These are phyloP conservation scores for Silurus aristotelis DNA, from an alignment of 2,797 vertebrate species.

Conservation along the genomic window DNA sequence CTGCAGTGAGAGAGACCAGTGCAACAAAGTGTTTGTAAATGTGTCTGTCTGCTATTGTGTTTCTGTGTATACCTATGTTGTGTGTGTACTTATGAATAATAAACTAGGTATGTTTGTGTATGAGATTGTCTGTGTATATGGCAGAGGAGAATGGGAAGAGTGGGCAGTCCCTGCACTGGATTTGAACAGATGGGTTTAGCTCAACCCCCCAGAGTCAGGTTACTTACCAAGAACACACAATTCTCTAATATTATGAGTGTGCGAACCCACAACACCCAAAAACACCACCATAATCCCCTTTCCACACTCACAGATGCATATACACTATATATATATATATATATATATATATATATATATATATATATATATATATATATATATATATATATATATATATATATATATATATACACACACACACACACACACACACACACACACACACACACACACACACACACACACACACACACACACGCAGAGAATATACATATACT, in stretches of 20 bases:
- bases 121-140: conserved; percentile 19
- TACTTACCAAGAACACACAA: conserved; percentile 57
- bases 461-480: too few relatives aligned
- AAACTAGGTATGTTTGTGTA: conserved; percentile 28
- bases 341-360: too few relatives aligned
- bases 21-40: neutral
- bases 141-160: conserved; percentile 39
- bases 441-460: too few relatives aligned
- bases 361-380: too few relatives aligned
- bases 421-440: too few relatives aligned
- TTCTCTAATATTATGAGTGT: conserved; percentile 52
- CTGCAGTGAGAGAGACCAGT: neutral
- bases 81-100: neutral
- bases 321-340: too few relatives aligned
- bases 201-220: conserved; percentile 59
- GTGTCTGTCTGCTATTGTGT: neutral
- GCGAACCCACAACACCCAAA: conserved; percentile 43
- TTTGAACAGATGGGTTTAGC: conserved; percentile 63
- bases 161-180: conserved; percentile 52
- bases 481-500: too few relatives aligned
- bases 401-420: too few relatives aligned
- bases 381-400: too few relatives aligned
- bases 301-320: conserved; percentile 33
- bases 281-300: conserved; percentile 40
- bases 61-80: neutral